phyloP scores from a whole-genome alignment of 2,113 vertebrate species.

The Phylloscopus trochiloides region DNA sequence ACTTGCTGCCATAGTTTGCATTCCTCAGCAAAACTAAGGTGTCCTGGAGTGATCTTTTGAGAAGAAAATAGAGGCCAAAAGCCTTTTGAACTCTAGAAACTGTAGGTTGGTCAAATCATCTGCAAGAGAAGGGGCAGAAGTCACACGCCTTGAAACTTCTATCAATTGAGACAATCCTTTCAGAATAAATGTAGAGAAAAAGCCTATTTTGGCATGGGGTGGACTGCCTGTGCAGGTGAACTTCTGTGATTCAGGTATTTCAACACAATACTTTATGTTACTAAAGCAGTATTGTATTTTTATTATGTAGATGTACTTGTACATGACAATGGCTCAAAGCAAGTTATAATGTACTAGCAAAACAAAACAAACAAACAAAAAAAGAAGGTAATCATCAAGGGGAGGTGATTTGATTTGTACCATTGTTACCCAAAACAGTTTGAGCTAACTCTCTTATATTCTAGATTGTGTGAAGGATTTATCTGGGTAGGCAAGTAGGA shows the following conservation, averaged over 20 bases:
- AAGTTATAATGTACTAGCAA: background rate
- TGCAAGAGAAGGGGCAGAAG: background rate
- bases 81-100: background rate
- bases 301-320: background rate
- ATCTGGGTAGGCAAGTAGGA: background rate
- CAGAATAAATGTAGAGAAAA: background rate
- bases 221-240: background rate
- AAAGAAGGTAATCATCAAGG: background rate
- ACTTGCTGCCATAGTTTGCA: background rate
- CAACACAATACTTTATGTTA: background rate
- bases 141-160: background rate
- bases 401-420: background rate
- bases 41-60: background rate
- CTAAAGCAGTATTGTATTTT: background rate
- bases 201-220: background rate
- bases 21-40: background rate
- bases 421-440: background rate
- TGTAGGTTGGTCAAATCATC: background rate
- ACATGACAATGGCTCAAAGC: background rate
- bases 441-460: background rate
- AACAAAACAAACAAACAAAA: background rate
- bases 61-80: background rate
- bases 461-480: background rate
- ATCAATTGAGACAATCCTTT: background rate
- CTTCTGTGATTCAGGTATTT: conserved; percentile 32